Percentiles rank a stretch among this genome's conserved stretches.
Evolutionary conservation across 2,113 vertebrate genomes (phyloP).

Genomic region (Mesoclemmys tuberculata): DNA sequence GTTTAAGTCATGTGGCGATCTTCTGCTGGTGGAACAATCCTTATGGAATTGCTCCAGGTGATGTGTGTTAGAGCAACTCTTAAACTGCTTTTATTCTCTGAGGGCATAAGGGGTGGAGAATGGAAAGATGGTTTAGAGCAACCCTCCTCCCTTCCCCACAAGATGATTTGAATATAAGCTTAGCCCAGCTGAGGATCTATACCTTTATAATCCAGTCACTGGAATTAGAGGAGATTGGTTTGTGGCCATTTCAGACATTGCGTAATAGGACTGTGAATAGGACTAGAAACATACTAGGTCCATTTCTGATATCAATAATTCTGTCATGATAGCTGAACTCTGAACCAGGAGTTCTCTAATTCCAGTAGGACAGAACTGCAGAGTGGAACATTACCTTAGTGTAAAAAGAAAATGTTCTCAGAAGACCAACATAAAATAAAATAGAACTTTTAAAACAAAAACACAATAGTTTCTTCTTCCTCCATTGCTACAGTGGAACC

Average conservation of each 20-base stretch:
- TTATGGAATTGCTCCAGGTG: neutral
- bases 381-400: neutral
- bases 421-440: neutral
- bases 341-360: neutral
- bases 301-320: neutral
- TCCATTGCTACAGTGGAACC: neutral
- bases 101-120: neutral
- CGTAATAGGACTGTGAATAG: neutral
- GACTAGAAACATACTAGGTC: neutral
- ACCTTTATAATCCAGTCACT: neutral
- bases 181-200: neutral
- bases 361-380: neutral
- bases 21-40: neutral
- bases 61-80: neutral
- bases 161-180: neutral
- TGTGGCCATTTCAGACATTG: neutral
- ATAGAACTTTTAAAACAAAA: neutral
- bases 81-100: neutral
- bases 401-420: neutral
- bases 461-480: neutral
- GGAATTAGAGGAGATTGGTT: neutral
- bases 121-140: neutral
- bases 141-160: neutral
- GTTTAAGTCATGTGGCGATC: neutral
- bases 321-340: neutral